These are phyloP conservation scores for Phallusia fumigata DNA, from an alignment of 23 tunicate species.

Conservation along the genomic window DNA sequence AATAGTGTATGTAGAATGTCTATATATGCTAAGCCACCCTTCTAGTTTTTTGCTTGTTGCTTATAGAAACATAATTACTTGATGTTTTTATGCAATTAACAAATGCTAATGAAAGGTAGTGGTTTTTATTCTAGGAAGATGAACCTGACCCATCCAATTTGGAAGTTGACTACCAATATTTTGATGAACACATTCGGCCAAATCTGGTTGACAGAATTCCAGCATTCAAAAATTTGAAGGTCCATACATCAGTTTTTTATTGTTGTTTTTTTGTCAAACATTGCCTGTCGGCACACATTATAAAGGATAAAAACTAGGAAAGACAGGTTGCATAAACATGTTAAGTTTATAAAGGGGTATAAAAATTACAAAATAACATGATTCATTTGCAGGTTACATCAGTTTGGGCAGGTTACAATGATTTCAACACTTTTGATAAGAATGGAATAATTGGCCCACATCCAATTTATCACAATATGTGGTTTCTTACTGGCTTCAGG, in stretches of 20 bases:
- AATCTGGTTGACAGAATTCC: slow-evolving; percentile 84
- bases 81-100: too few relatives aligned
- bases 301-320: too few relatives aligned
- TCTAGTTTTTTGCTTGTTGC: neutral
- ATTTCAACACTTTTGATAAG: slow-evolving; percentile 93
- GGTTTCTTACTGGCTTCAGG: slow-evolving; percentile 94
- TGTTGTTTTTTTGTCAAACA: too few relatives aligned
- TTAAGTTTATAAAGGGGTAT: too few relatives aligned
- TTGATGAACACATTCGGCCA: slow-evolving; percentile 87
- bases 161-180: slow-evolving; percentile 79
- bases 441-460: slow-evolving; percentile 87
- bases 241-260: neutral
- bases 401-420: slow-evolving; percentile 97
- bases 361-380: too few relatives aligned
- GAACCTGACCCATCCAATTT: slow-evolving; percentile 60
- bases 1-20: too few relatives aligned
- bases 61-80: too few relatives aligned
- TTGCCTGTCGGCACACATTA: too few relatives aligned
- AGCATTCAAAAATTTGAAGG: slow-evolving; percentile 90
- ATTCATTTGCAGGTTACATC: slow-evolving; percentile 73
- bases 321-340: too few relatives aligned
- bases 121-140: slow-evolving; percentile 23
- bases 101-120: too few relatives aligned
- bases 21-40: too few relatives aligned
- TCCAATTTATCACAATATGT: slow-evolving; percentile 54